Percentiles rank a stretch among this genome's conserved stretches.
Conservation (phyloP, 2,113 vertebrate genomes). For the Gallinago undulata region DNA sequence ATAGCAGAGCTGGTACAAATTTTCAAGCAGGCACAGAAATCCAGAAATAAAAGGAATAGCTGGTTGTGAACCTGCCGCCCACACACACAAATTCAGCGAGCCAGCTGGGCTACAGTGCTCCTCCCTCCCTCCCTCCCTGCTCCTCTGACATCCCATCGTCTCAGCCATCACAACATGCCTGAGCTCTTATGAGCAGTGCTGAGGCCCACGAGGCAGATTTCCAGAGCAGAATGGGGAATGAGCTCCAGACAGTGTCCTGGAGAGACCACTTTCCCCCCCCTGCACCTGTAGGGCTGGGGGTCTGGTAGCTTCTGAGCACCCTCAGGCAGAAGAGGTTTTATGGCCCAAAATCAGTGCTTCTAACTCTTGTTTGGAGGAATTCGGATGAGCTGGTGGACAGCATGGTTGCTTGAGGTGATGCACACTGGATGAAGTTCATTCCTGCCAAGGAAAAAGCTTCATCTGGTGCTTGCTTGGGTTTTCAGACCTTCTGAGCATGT, state of each 20-base stretch:
- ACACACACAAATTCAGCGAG: neutral
- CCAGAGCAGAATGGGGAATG: neutral
- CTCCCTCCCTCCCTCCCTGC: neutral
- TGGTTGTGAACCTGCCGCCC: neutral
- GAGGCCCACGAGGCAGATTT: neutral
- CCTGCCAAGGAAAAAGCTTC: neutral
- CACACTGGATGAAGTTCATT: neutral
- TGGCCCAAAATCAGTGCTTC: neutral
- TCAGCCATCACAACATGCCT: neutral
- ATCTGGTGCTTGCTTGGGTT: neutral
- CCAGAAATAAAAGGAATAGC: conserved; percentile 28
- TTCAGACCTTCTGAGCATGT: neutral
- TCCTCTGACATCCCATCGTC: neutral
- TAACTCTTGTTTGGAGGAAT: neutral
- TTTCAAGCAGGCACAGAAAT: neutral
- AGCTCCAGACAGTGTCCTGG: neutral
- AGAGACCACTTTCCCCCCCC: neutral
- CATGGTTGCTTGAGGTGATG: neutral
- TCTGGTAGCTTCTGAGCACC: neutral
- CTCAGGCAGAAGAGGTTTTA: neutral
- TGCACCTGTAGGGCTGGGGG: neutral
- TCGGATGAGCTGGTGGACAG: neutral
- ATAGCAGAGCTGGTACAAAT: neutral
- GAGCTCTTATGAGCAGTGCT: neutral
- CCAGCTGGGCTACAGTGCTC: neutral